Base-by-base conservation (phyloP, 2,888 invertebrate genomes). In the Ochropleura plecta region DNA sequence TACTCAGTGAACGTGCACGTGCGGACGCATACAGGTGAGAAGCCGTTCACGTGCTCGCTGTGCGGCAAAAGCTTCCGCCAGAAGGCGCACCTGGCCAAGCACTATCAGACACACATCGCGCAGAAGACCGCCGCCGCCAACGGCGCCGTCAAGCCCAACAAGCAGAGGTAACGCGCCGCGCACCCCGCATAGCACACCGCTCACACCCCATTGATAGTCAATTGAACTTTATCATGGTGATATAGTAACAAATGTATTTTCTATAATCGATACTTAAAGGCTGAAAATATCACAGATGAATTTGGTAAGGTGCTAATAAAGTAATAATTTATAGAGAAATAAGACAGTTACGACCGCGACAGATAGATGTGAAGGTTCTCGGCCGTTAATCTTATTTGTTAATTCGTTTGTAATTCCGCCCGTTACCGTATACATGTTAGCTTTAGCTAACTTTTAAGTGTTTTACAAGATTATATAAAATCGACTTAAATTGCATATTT, bases 1-100 rank as follows among this genome's bases (percentile, higher is more conserved):
- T 99, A 99, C 97, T 98, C 99, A 80, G 99, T 99, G 73, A 99
- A 99, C 93, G 99, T 99, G 65, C 99, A 99, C 94, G 98, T 99
- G 87, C 97, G 99, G 88, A 99, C 99, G 46, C 99, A 99, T 93
- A 99, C 99, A 0, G 99, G 99, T 0, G 99, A 99, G 94, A 99
- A 99, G 92, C 99, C 99, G 0, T 99, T 99, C 94, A 97, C 98
- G 53, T 99, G 99, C 93, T 98, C 98, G 30, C 97, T 99, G 75
- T 99, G 99, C 93, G 99, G 99, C 83, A 99, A 99, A 94, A 98
- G 98, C 91, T 99, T 99, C 95, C 97, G 99, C 67, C 99, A 99
- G 93, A 99, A 99, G 92, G 99, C 99, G 0, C 99, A 99, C 90
- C 96, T 99, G 88, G 99, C 99, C 78, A 99, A 99, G 93, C 99